Evolutionary conservation across 2,888 invertebrate genomes (phyloP).

Genomic region (Mesorhabditis sp.): DNA sequence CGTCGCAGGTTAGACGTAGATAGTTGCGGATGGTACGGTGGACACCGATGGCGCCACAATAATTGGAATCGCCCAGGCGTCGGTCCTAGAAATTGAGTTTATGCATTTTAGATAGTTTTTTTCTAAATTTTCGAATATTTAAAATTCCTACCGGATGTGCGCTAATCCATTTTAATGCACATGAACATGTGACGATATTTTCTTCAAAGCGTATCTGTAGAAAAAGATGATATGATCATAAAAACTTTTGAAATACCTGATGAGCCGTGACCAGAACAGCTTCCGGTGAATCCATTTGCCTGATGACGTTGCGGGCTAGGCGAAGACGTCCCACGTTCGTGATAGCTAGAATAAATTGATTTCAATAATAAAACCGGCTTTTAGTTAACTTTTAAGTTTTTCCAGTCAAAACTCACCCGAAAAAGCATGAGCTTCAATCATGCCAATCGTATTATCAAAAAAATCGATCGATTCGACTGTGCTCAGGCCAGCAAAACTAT

Average conservation of each 20-base stretch:
- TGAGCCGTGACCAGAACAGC: conserved; percentile 24
- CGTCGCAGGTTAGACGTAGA: neutral
- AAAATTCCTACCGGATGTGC: conserved; percentile 16
- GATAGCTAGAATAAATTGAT: conserved; percentile 13
- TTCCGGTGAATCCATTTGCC: conserved; percentile 27
- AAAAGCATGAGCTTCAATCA: conserved; percentile 32
- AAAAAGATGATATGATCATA: neutral
- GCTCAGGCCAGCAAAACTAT: conserved; percentile 31
- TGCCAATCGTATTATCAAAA: conserved; percentile 32
- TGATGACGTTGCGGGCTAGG: conserved; percentile 27
- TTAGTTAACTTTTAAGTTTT: neutral
- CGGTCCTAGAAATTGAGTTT: conserved; percentile 14
- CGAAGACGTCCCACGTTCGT: conserved; percentile 31
- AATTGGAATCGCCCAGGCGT: conserved; percentile 24
- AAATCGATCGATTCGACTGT: conserved; percentile 38
- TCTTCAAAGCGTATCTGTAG: conserved; percentile 29
- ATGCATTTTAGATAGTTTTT: neutral
- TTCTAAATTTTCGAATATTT: neutral
- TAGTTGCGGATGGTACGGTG: conserved; percentile 27
- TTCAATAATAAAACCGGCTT: neutral
- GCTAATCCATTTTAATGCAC: conserved; percentile 36
- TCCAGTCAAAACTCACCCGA: conserved; percentile 13
- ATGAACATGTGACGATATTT: conserved; percentile 30
- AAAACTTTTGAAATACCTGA: neutral
- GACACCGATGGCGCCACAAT: conserved; percentile 27